Base-by-base conservation (phyloP, 2,113 vertebrate species). In the Chlorodrepanis virens region DNA sequence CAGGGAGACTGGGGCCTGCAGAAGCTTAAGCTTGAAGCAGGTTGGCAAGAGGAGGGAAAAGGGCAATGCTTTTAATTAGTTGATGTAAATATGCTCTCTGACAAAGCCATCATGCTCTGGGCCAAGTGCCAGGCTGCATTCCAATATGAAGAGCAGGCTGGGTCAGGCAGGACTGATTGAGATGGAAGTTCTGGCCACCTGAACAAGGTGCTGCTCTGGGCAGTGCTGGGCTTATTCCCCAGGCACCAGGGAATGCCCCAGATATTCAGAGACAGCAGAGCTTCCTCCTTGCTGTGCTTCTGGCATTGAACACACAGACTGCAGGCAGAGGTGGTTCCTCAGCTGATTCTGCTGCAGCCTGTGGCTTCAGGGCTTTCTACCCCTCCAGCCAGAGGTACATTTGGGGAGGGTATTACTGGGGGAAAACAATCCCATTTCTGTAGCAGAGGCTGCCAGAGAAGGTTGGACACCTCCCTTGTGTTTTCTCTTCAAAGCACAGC, bases 51-150 rank as follows among this genome's bases (percentile, higher is more conserved):
- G 40, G 65, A 83, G 57, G 56, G 39, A 61, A 78, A 63, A 87
- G 47, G 67, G 60, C 8, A 2, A 86, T 63, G 53, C 3, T 90
- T 86, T 93, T 83, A 90, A 97, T 93, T 91, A 96, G 54, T 29
- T 79, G 31, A 39, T 63, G 35, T 79, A 92, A 93, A 92, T 64
- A 72, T 22, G 68, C 24, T 87, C 70, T 63, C 84, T 91, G 82
- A 71, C 74, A 89, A 76, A 90, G 67, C 44, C 56, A 56, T 70
- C 75, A 6, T 5, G 37, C 67, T 82, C 44, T 10, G 28, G 76
- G 81, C 82, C 81, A 94, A 69, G 59, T 45, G 70, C 64, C 86
- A 79, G 72, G 65, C 56, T 74, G 72, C 45, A 17, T 13, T 60
- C 53, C 1, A 5, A 53, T 60, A 57, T 63, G 71, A 77, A 29